Conservation (phyloP, 1,140 invertebrate genomes). For the Pseudomyrmex flavicornis region DNA sequence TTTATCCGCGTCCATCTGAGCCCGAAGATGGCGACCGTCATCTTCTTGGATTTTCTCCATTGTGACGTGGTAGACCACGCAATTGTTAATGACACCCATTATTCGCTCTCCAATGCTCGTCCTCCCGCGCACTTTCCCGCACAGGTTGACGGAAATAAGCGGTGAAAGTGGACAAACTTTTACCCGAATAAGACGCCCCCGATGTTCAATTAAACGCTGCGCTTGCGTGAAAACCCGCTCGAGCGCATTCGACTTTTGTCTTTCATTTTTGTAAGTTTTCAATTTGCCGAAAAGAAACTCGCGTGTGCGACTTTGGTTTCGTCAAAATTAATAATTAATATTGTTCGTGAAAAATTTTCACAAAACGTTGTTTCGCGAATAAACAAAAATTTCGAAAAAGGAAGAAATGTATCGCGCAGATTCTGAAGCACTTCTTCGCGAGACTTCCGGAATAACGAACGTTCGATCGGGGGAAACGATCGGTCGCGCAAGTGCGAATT, state of each 20-base stretch:
- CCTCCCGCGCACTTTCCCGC: slow-evolving; percentile 61
- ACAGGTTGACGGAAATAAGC: slow-evolving; percentile 76
- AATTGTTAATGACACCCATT: slow-evolving; percentile 70
- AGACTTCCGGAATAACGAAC: neutral
- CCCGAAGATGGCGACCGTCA: slow-evolving; percentile 36
- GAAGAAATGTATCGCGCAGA: neutral
- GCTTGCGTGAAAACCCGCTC: neutral
- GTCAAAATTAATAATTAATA: too few species aligned
- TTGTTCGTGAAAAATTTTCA: too few species aligned
- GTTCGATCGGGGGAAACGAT: neutral
- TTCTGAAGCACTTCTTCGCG: neutral
- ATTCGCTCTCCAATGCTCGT: slow-evolving; percentile 25
- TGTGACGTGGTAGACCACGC: slow-evolving; percentile 58
- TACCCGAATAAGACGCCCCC: slow-evolving; percentile 54
- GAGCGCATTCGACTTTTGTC: neutral
- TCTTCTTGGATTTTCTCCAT: slow-evolving; percentile 75
- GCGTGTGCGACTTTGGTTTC: too few species aligned
- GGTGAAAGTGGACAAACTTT: slow-evolving; percentile 77
- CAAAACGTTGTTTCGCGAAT: too few species aligned
- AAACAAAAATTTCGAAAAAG: neutral
- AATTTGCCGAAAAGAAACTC: too few species aligned
- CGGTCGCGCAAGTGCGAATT: neutral
- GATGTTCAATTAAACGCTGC: neutral
- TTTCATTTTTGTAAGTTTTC: too few species aligned
- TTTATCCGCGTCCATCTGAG: slow-evolving; percentile 67